A percentile compares a stretch with the other conserved stretches of the same genome.
phyloP scores from a whole-genome alignment of 2,888 invertebrate genomes.

The Neria commutata region DNA sequence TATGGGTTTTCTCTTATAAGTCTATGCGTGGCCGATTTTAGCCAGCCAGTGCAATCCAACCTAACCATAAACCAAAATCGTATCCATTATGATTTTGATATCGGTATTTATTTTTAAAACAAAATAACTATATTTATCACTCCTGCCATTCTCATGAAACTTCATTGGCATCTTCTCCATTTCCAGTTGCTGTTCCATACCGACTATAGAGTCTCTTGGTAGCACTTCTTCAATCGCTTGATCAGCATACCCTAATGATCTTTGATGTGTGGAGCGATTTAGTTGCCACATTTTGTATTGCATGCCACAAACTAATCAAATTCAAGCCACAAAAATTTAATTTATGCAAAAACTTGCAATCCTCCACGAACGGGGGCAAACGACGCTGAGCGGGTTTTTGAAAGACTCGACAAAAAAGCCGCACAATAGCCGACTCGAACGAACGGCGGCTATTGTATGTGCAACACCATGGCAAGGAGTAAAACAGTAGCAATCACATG shows the following conservation, averaged over 20 bases:
- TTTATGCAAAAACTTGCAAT: constrained; percentile 16
- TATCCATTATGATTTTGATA: too few species aligned
- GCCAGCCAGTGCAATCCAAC: too few species aligned
- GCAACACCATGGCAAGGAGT: not conserved
- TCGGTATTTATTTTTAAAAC: too few species aligned
- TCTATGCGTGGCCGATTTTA: too few species aligned
- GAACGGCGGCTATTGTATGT: not conserved
- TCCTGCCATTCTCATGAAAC: too few species aligned
- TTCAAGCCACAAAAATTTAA: constrained; percentile 15
- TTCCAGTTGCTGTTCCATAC: too few species aligned
- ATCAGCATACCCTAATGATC: not conserved
- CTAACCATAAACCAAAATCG: too few species aligned
- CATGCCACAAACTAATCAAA: constrained; percentile 12
- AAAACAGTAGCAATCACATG: constrained; percentile 25
- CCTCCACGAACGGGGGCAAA: not conserved
- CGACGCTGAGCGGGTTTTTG: constrained; percentile 4
- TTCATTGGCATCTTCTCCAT: too few species aligned
- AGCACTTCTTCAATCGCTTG: too few species aligned
- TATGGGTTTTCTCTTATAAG: too few species aligned
- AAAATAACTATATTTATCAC: too few species aligned
- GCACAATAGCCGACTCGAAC: not conserved
- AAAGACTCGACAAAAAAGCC: constrained; percentile 8
- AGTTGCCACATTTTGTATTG: constrained; percentile 7
- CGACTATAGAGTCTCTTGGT: too few species aligned
- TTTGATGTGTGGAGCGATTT: constrained; percentile 10